These are phyloP conservation scores for Lymantria monacha DNA, from an alignment of 2,888 invertebrate species.

Conservation along the genomic window DNA sequence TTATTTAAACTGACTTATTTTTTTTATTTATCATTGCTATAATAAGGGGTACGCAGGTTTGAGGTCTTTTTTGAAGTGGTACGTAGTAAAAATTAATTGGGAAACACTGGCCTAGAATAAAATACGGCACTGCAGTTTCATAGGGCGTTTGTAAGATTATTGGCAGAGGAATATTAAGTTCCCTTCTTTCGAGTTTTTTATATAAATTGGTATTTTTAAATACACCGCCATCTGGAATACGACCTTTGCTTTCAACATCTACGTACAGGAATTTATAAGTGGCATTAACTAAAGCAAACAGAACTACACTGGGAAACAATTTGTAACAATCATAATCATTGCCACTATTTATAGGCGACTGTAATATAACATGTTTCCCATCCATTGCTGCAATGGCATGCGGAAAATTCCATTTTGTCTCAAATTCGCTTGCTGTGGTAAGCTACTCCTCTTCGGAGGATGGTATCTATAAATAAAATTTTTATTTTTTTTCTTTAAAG, in stretches of 20 bases:
- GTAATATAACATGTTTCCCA: slow-evolving; percentile 15
- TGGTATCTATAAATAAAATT: not conserved
- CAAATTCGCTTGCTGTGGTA: not conserved
- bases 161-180: slow-evolving; percentile 18
- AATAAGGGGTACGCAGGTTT: no score
- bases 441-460: slow-evolving; percentile 3
- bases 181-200: slow-evolving; percentile 17
- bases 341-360: slow-evolving; percentile 24
- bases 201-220: slow-evolving; percentile 27
- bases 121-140: slow-evolving; percentile 6
- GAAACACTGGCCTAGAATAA: no score
- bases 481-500: not conserved
- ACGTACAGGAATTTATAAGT: not conserved
- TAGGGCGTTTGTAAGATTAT: slow-evolving; percentile 30
- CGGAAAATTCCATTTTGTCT: slow-evolving; percentile 3
- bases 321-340: slow-evolving; percentile 16
- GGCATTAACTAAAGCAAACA: not conserved
- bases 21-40: no score
- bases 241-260: slow-evolving; percentile 10
- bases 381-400: slow-evolving; percentile 2
- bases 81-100: no score
- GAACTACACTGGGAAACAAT: not conserved
- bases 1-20: no score
- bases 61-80: no score
- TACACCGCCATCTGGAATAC: slow-evolving; percentile 28